These are phyloP conservation scores for Aquatica leii DNA, from an alignment of 2,888 invertebrate genomes.

Conservation along the genomic window DNA sequence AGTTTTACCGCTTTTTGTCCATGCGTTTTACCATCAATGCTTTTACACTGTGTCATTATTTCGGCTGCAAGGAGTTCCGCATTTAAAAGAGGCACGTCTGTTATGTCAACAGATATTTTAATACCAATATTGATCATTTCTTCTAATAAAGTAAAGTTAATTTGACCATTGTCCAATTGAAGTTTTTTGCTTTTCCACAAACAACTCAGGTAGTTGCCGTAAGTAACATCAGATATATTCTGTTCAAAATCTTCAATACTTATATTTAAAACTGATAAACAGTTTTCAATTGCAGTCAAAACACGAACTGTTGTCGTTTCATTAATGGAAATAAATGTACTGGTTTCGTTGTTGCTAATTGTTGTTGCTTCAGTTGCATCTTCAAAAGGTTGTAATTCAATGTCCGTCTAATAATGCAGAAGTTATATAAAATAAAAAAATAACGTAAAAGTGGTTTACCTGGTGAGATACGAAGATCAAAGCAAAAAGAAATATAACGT, in stretches of 20 bases:
- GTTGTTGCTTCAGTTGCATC: background rate
- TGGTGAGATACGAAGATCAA: background rate
- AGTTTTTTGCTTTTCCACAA: constrained; percentile 19
- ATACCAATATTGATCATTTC: constrained; percentile 10
- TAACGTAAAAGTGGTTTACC: background rate
- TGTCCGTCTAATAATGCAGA: background rate
- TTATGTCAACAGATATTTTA: constrained; percentile 6
- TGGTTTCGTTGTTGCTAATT: background rate
- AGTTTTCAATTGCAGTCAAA: constrained; percentile 1
- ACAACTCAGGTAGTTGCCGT: constrained; percentile 5
- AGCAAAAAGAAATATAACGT: background rate
- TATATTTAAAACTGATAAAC: background rate
- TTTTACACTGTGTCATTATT: constrained; percentile 15
- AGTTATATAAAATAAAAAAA: background rate
- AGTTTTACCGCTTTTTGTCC: constrained; percentile 18
- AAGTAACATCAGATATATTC: background rate
- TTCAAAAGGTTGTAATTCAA: background rate
- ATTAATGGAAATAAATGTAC: background rate
- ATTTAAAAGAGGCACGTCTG: constrained; percentile 13
- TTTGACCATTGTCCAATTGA: background rate
- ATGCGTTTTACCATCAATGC: constrained; percentile 7
- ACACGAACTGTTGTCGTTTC: background rate
- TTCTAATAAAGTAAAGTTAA: constrained; percentile 11
- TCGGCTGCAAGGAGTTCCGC: constrained; percentile 2
- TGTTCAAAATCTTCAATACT: background rate